These are phyloP conservation scores for Erebia ligea DNA, from an alignment of 2,888 invertebrate genomes.

Conservation along the genomic window DNA sequence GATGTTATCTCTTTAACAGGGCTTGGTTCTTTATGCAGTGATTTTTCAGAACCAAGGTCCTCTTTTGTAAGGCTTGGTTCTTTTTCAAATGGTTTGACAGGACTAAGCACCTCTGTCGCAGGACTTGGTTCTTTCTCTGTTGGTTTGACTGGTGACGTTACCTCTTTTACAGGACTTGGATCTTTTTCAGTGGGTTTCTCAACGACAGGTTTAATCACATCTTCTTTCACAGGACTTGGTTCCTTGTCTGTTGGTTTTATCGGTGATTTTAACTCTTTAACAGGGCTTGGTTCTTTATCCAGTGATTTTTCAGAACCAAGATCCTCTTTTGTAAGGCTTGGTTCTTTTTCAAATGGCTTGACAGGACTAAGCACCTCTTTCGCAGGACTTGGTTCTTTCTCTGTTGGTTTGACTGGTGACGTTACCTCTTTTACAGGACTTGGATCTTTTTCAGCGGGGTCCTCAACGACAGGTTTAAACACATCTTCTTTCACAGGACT, in stretches of 20 bases:
- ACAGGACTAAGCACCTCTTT: not conserved
- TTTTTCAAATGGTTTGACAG: not conserved
- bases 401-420: not conserved
- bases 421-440: not conserved
- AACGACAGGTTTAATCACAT: not conserved
- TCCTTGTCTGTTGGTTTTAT: not conserved
- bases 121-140: slow-evolving; percentile 1
- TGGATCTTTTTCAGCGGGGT: not conserved
- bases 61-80: slow-evolving; percentile 21
- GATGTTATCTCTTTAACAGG: slow-evolving; percentile 6
- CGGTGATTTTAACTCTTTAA: not conserved
- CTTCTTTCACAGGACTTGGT: not conserved
- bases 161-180: not conserved
- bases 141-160: not conserved
- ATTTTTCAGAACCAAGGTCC: slow-evolving; percentile 11
- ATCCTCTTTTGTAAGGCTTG: too few species aligned
- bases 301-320: too few species aligned
- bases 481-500: not conserved
- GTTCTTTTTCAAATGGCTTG: too few species aligned
- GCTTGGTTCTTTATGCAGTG: slow-evolving; percentile 20
- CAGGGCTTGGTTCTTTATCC: not conserved
- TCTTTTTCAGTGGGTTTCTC: not conserved
- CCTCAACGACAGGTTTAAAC: not conserved
- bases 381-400: not conserved
- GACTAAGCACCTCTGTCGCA: not conserved